Conservation (phyloP, 2,797 vertebrate genomes). For the Natrix natrix region DNA sequence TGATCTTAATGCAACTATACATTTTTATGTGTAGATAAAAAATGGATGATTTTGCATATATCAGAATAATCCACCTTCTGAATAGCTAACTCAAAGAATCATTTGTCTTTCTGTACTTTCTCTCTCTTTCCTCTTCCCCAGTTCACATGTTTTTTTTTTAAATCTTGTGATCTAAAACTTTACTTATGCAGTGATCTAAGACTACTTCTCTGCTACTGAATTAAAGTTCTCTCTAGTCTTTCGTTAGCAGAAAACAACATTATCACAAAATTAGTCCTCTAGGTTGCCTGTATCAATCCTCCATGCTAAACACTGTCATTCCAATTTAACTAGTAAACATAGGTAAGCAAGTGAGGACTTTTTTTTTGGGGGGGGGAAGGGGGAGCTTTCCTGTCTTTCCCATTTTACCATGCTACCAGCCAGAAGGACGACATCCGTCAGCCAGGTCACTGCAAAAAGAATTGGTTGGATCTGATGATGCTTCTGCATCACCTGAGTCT, state of each 20-base stretch:
- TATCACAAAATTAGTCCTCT: neutral
- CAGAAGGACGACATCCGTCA: neutral
- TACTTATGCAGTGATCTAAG: neutral
- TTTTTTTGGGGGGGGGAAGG: neutral
- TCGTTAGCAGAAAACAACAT: neutral
- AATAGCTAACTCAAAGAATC: neutral
- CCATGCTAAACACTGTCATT: neutral
- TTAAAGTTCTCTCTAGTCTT: neutral
- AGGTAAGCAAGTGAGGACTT: neutral
- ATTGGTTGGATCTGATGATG: neutral
- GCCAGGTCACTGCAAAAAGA: neutral
- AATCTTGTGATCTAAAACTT: neutral
- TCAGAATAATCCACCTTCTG: neutral
- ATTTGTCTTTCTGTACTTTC: neutral
- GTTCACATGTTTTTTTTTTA: neutral
- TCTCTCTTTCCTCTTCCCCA: neutral
- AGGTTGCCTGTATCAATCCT: neutral
- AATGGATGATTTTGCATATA: neutral
- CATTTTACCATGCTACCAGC: neutral
- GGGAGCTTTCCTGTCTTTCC: neutral
- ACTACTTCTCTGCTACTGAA: neutral
- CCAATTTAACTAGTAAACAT: neutral
- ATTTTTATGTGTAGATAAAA: too few species aligned
- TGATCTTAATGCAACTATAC: neutral
- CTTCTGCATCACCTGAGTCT: neutral